Conservation (phyloP, 2,888 invertebrate species). For the Hydropsyche betteni region DNA sequence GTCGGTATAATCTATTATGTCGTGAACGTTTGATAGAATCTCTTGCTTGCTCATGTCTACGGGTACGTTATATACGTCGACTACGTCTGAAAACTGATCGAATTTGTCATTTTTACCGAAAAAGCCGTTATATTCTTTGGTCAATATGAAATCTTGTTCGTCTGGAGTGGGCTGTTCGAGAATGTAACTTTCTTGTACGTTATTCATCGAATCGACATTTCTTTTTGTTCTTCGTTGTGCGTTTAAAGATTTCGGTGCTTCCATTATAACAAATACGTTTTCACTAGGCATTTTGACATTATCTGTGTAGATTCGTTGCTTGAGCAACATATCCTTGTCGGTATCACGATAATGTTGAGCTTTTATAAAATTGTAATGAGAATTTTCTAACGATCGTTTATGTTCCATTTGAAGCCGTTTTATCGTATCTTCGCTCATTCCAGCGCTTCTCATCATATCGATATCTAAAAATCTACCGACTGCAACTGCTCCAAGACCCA, state of each 20-base stretch:
- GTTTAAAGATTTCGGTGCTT: slow-evolving; percentile 54
- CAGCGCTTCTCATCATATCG: slow-evolving; percentile 69
- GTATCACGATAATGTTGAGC: slow-evolving; percentile 46
- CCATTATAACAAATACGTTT: slow-evolving; percentile 65
- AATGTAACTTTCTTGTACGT: slow-evolving; percentile 16
- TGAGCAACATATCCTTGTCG: slow-evolving; percentile 62
- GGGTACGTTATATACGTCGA: slow-evolving; percentile 49
- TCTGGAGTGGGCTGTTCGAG: slow-evolving; percentile 39
- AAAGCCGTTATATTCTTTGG: slow-evolving; percentile 35
- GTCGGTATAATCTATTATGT: slow-evolving; percentile 48
- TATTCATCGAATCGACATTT: slow-evolving; percentile 55
- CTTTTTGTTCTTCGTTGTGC: slow-evolving; percentile 55
- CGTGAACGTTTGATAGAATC: slow-evolving; percentile 45
- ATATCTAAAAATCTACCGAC: slow-evolving; percentile 77
- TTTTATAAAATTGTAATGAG: slow-evolving; percentile 58
- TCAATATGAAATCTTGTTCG: slow-evolving; percentile 29
- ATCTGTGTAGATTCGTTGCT: slow-evolving; percentile 62
- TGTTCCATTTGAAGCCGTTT: slow-evolving; percentile 66
- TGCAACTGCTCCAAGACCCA: slow-evolving; percentile 83
- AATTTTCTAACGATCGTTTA: slow-evolving; percentile 63
- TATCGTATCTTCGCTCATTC: slow-evolving; percentile 57
- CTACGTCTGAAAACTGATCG: slow-evolving; percentile 45
- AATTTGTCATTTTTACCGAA: slow-evolving; percentile 49
- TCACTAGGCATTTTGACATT: slow-evolving; percentile 67
- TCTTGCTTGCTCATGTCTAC: slow-evolving; percentile 42